A percentile compares a stretch with the other conserved stretches of the same genome.
These are phyloP conservation scores for Bubo scandiacus DNA, from an alignment of 2,113 vertebrate genomes.

Conservation along the genomic window DNA sequence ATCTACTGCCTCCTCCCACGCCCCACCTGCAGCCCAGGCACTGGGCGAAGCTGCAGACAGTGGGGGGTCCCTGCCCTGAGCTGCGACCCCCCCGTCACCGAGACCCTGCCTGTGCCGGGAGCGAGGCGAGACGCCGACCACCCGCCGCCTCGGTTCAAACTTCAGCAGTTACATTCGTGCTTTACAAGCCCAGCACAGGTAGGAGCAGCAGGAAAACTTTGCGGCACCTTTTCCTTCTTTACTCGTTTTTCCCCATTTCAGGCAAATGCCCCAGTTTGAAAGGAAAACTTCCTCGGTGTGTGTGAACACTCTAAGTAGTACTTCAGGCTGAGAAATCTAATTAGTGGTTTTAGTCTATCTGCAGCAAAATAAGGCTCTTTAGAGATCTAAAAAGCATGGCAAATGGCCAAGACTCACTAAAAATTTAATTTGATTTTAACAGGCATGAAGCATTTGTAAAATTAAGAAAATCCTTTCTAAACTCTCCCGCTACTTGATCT, in stretches of 20 bases:
- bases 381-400: conserved; percentile 32
- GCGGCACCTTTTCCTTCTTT: not conserved
- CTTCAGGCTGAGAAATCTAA: conserved; percentile 42
- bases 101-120: not conserved
- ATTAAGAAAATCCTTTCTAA: conserved; percentile 29
- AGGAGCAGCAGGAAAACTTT: not conserved
- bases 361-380: conserved; percentile 22
- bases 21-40: not conserved
- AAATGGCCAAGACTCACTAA: conserved; percentile 8
- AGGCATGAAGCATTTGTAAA: conserved; percentile 17
- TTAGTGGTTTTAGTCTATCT: conserved; percentile 49
- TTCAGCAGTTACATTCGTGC: not conserved
- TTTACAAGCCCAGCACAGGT: fast-evolving
- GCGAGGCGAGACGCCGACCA: not conserved
- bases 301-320: not conserved
- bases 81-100: fast-evolving
- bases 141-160: not conserved
- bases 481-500: conserved; percentile 7
- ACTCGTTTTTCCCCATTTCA: not conserved
- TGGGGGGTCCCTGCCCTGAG: not conserved
- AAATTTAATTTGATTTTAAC: conserved; percentile 65
- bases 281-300: not conserved
- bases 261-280: not conserved
- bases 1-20: not conserved
- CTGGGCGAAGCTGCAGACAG: not conserved